Conservation (phyloP, 2,888 invertebrate species). For the Dermolepida albohirtum region DNA sequence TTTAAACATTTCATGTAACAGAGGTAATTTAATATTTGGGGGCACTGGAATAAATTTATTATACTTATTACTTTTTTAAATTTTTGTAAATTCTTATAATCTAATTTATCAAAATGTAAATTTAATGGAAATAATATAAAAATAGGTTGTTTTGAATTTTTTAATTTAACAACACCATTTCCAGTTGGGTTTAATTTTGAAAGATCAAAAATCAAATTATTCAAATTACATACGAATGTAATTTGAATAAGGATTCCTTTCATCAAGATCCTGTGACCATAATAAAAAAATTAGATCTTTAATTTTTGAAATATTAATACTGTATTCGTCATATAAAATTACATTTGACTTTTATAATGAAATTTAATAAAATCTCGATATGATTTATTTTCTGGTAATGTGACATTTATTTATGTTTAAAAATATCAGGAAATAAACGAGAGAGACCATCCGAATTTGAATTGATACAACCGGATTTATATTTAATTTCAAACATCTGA, state of each 20-base stretch:
- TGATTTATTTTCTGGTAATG: no score
- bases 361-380: constrained; percentile 42
- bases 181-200: constrained; percentile 18
- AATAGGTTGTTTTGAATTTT: constrained; percentile 37
- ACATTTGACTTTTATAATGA: constrained; percentile 33
- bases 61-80: constrained; percentile 30
- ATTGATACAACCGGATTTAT: constrained; percentile 17
- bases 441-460: constrained; percentile 29
- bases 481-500: neutral
- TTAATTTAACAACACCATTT: constrained; percentile 40
- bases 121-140: constrained; percentile 37
- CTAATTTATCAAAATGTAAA: constrained; percentile 43
- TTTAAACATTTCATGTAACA: constrained; percentile 42
- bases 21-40: constrained; percentile 33
- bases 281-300: constrained; percentile 39
- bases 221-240: constrained; percentile 36
- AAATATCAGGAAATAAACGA: constrained; percentile 2
- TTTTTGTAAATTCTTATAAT: constrained; percentile 40
- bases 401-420: neutral
- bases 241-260: constrained; percentile 40
- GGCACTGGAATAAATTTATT: constrained; percentile 36
- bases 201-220: no score
- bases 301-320: constrained; percentile 37
- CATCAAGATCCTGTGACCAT: constrained; percentile 45
- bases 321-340: constrained; percentile 33